Evolutionary conservation across 2,797 vertebrate species (phyloP).

Genomic region (Octomys mimax): DNA sequence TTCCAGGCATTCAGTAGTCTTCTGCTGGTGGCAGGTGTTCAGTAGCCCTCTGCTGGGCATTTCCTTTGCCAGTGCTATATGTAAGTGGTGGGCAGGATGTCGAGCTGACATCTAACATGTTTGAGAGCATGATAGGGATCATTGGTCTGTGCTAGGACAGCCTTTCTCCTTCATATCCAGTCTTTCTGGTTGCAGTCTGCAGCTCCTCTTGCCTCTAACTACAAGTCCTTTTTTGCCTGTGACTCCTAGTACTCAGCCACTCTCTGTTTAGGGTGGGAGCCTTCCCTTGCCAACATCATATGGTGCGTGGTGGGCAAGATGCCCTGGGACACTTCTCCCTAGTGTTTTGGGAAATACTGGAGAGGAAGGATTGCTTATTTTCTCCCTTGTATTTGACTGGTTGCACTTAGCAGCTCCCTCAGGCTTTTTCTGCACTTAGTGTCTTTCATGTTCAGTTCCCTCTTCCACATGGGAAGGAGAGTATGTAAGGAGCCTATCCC

Average conservation of each 20-base stretch:
- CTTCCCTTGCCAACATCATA: background rate
- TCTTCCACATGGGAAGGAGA: too few species aligned
- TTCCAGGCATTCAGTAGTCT: background rate
- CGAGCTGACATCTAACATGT: background rate
- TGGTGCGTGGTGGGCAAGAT: background rate
- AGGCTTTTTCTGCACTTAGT: too few species aligned
- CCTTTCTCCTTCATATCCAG: background rate
- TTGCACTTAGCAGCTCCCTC: too few species aligned
- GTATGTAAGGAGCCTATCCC: too few species aligned
- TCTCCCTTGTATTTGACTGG: too few species aligned
- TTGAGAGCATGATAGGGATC: background rate
- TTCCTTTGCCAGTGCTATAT: background rate
- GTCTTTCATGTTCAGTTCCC: too few species aligned
- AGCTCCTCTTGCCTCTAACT: background rate
- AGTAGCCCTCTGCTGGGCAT: too few species aligned
- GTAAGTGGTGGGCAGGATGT: background rate
- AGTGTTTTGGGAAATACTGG: background rate
- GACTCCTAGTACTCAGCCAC: background rate
- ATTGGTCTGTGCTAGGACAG: background rate
- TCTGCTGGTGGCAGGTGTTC: background rate
- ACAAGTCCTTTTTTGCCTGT: background rate
- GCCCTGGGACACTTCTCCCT: background rate
- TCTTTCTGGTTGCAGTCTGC: background rate
- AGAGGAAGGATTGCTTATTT: background rate
- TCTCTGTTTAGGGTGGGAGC: background rate